phyloP scores from a whole-genome alignment of 1,140 invertebrate species.

The Trichoplusia ni region DNA sequence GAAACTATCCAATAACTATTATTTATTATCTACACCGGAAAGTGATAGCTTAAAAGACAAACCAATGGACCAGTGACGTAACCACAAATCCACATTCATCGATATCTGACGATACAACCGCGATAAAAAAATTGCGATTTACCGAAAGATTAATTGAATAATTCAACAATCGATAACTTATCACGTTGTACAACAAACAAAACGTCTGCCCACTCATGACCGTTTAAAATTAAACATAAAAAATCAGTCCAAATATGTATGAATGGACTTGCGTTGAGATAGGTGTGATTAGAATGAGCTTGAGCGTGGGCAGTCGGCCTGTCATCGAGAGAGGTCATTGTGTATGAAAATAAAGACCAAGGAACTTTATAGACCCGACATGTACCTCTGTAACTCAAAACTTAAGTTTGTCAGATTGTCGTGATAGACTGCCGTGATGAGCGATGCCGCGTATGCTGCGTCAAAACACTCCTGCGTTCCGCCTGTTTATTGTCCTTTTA shows the following conservation, averaged over 20 bases:
- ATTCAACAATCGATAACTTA: constrained; percentile 28
- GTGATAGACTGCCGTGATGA: not conserved
- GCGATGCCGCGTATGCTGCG: too few relatives aligned
- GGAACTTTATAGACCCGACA: constrained; percentile 43
- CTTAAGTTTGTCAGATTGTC: constrained; percentile 1
- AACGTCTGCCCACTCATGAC: constrained; percentile 59
- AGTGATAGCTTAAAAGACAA: too few relatives aligned
- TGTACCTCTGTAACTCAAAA: constrained; percentile 12
- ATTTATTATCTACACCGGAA: too few relatives aligned
- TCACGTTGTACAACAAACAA: constrained; percentile 49
- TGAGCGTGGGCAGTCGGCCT: constrained; percentile 71
- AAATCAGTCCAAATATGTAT: constrained; percentile 65
- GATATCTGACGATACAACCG: not conserved
- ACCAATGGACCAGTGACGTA: too few relatives aligned
- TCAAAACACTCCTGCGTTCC: constrained; percentile 24
- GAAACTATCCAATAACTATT: too few relatives aligned
- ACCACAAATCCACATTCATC: not conserved
- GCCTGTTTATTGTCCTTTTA: constrained; percentile 15
- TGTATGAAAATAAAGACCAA: constrained; percentile 48
- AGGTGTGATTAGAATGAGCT: constrained; percentile 71
- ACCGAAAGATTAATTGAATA: not conserved
- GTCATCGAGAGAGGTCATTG: constrained; percentile 75
- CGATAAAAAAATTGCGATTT: constrained; percentile 28
- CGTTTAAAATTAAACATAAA: constrained; percentile 58
- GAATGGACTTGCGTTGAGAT: constrained; percentile 61